phyloP scores from a whole-genome alignment of 1,140 invertebrate genomes.

The Ceratina calcarata region DNA sequence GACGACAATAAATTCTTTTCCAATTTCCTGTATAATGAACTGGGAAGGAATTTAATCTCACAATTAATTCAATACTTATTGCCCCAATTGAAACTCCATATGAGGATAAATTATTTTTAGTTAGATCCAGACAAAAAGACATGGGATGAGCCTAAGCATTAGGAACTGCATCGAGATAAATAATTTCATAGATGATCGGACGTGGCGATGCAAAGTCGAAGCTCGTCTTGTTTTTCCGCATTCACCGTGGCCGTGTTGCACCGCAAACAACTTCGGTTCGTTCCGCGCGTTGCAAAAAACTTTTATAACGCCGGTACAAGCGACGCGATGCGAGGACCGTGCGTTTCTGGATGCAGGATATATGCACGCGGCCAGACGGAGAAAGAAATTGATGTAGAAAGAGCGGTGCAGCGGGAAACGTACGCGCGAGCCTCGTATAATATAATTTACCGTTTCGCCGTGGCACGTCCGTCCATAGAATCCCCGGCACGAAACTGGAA shows the following conservation, averaged over 20 bases:
- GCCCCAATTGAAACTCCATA: too few relatives aligned
- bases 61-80: neutral
- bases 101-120: neutral
- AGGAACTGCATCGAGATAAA: neutral
- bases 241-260: slow-evolving; percentile 16
- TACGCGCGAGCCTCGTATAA: slow-evolving; percentile 41
- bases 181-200: slow-evolving; percentile 23
- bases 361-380: neutral
- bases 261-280: slow-evolving; percentile 32
- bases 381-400: neutral
- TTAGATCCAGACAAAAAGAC: neutral
- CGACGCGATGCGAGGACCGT: slow-evolving; percentile 36
- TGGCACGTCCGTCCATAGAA: slow-evolving; percentile 52
- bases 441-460: slow-evolving; percentile 58
- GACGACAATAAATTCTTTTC: too few relatives aligned
- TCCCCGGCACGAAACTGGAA: slow-evolving; percentile 55
- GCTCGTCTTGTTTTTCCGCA: slow-evolving; percentile 5
- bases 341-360: slow-evolving; percentile 33
- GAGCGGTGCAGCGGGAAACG: slow-evolving; percentile 35
- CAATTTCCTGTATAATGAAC: too few relatives aligned
- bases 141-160: neutral
- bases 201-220: slow-evolving; percentile 7
- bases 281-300: slow-evolving; percentile 17
- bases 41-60: neutral
- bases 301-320: slow-evolving; percentile 23